Base-by-base conservation (phyloP, 1,140 invertebrate genomes). In the Lucilia cuprina region DNA sequence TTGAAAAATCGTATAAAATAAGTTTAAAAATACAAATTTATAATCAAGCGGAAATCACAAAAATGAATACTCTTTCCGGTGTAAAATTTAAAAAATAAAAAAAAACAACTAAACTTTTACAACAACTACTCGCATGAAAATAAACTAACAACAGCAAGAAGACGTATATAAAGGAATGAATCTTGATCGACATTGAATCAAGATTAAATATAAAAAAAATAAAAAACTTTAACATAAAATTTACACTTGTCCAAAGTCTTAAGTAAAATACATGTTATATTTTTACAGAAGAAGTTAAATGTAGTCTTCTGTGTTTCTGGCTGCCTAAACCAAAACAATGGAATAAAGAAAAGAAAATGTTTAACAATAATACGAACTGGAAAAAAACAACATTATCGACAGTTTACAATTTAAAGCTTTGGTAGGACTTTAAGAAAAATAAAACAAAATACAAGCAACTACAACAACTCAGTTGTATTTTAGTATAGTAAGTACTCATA, bases 41-140 rank as follows among this genome's bases (percentile, higher is more conserved):
- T 84, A 84, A 82, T 50, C 78, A 74, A 80, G 55, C 84, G 84
- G 84, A 84, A 84, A 84, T 84, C 84, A 74, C 82, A 74, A 85
- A 85, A 85, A 77, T 83, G 77, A 85, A 85, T 83, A 75, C 84
- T 70, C 82, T 83, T 85, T 85, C 84, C 84, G 84, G 84, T 83
- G 47, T 82, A 77, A 84, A 83, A 55, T 83, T 74, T 83, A 75
- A n/a, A 70, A 60, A 70, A 70, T 10, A 70, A 21, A 13, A 70
- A n/a, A n/a, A n/a, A n/a, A n/a, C n/a, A n/a, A n/a, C n/a, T n/a
- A n/a, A 65, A 65, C 65, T 21, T 70, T 70, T 70, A 17, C 65
- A 70, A 21, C 50, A 17, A 70, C 55, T 14, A 65, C 49, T 30
- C 25, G 25, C 25, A 30, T 30, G 55, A 65, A 65, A 65, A 65